A percentile compares a stretch with the other conserved stretches of the same genome.
Conservation (phyloP, 1,140 invertebrate genomes). For the Sogatella furcifera region DNA sequence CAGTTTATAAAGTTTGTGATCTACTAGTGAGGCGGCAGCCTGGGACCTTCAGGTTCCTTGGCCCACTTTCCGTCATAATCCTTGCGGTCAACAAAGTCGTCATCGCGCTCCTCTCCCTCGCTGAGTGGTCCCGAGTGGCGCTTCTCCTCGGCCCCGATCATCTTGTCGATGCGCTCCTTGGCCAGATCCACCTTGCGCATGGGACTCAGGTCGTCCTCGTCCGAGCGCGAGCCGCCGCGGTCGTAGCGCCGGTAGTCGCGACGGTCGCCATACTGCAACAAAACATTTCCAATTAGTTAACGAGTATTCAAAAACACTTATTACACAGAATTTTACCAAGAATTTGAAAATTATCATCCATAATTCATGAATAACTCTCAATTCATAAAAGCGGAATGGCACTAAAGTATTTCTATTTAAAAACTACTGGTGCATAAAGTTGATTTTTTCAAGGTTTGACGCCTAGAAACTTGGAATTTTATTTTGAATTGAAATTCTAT, state of each 20-base stretch:
- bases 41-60: background rate
- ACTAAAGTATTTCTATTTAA: no score
- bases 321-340: no score
- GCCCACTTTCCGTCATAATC: conserved; percentile 19
- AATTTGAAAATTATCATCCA: no score
- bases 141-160: conserved; percentile 34
- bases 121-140: conserved; percentile 53
- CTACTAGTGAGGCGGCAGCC: background rate
- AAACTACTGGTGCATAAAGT: no score
- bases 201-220: conserved; percentile 36
- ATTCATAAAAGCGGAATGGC: no score
- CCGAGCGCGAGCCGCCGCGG: conserved; percentile 33
- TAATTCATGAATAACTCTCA: no score
- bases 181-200: conserved; percentile 46
- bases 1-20: no score
- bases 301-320: no score
- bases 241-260: conserved; percentile 28
- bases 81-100: conserved; percentile 31
- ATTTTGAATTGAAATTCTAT: no score
- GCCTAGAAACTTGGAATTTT: no score
- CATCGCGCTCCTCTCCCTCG: conserved; percentile 59
- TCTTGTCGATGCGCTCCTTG: conserved; percentile 49
- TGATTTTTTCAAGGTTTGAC: no score
- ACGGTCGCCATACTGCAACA: conserved; percentile 21
- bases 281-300: no score